A percentile compares a stretch with the other conserved stretches of the same genome.
Conservation (phyloP, 1,140 invertebrate species). For the Lysiphlebus fabarum region DNA sequence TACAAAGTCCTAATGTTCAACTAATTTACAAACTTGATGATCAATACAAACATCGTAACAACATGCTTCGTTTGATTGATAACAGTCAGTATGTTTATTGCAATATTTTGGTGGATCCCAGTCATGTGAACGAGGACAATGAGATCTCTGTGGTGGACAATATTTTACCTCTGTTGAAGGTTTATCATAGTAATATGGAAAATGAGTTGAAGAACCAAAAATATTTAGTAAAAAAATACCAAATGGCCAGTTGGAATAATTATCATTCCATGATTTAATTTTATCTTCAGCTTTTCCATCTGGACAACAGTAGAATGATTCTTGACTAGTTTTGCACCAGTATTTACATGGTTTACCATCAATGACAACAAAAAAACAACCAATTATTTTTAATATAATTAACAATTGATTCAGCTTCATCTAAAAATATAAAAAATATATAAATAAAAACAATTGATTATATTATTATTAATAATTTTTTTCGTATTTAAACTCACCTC, state of each 20-base stretch:
- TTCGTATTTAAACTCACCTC: too few species aligned
- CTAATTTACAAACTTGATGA: conserved; percentile 36
- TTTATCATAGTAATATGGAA: neutral
- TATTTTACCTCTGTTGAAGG: conserved; percentile 18
- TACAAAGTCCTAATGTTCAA: conserved; percentile 24
- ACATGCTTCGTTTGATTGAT: conserved; percentile 28
- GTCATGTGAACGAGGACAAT: conserved; percentile 30
- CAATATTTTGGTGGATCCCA: conserved; percentile 32
- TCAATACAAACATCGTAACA: conserved; percentile 41
- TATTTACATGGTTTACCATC: conserved; percentile 31
- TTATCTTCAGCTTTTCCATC: conserved; percentile 22
- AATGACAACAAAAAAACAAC: neutral
- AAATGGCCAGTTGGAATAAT: conserved; percentile 13
- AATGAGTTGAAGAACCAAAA: neutral
- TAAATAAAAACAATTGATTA: too few species aligned
- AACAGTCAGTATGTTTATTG: conserved; percentile 30
- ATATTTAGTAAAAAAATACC: conserved; percentile 6
- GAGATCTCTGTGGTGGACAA: conserved; percentile 32
- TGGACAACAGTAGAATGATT: conserved; percentile 37
- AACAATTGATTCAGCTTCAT: too few species aligned
- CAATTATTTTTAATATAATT: too few species aligned
- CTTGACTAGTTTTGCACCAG: conserved; percentile 36
- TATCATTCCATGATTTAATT: neutral
- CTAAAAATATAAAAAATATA: too few species aligned
- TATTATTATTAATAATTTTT: too few species aligned